Conservation (phyloP, 2,888 invertebrate species). For the Girardia tigrina region DNA sequence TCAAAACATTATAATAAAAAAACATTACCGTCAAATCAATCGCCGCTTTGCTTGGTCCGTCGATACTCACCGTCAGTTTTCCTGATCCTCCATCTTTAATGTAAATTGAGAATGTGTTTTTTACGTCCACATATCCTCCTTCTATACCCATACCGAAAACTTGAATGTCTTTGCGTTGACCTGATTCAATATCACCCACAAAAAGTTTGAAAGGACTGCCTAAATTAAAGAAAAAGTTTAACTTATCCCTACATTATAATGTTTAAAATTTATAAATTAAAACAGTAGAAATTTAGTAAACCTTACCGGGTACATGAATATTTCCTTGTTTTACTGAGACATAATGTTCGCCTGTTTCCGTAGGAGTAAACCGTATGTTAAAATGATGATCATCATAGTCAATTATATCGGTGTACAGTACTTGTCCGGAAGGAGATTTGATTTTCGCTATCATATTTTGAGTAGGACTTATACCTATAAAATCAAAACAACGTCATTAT, state of each 20-base stretch:
- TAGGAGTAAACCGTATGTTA: slow-evolving; percentile 53
- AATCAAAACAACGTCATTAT: no score
- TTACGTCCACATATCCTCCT: slow-evolving; percentile 70
- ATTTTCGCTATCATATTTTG: slow-evolving; percentile 59
- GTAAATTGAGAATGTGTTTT: slow-evolving; percentile 75
- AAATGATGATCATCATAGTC: slow-evolving; percentile 60
- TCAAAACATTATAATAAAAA: neutral
- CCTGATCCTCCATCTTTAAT: slow-evolving; percentile 94
- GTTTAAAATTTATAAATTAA: neutral
- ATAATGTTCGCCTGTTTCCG: slow-evolving; percentile 87
- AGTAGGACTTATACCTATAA: neutral
- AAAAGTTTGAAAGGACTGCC: slow-evolving; percentile 98
- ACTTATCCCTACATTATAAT: neutral
- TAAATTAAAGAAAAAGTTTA: slow-evolving; percentile 43
- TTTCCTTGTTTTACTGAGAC: slow-evolving; percentile 92
- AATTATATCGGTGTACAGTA: slow-evolving; percentile 75
- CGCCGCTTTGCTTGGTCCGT: slow-evolving; percentile 91
- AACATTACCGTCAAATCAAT: slow-evolving; percentile 62
- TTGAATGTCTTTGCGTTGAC: slow-evolving; percentile 84
- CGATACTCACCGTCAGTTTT: slow-evolving; percentile 81
- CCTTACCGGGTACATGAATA: slow-evolving; percentile 73
- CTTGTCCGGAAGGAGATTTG: slow-evolving; percentile 79
- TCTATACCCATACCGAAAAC: slow-evolving; percentile 89
- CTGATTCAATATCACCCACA: slow-evolving; percentile 82
- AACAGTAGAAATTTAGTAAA: neutral